Evolutionary conservation across 2,797 vertebrate species (phyloP), one percentile per base, ranked within the genome.

Genomic region (Todus mexicanus): DNA sequence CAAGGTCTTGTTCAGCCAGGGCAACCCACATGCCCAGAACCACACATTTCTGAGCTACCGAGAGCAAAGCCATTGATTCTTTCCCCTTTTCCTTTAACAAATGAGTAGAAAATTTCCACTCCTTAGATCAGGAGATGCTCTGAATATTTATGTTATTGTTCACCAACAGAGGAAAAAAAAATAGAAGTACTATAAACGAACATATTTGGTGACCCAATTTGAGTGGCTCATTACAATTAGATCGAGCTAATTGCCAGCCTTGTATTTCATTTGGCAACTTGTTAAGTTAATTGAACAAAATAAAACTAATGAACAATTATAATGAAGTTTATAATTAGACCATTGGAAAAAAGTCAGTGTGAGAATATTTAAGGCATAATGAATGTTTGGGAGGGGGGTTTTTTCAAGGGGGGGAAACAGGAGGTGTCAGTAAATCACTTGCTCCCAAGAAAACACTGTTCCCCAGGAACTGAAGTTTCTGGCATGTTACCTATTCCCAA

Each of bases 271-370:
- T 96, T 97, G 97, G 96, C 97, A 97, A 97, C 95, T 96, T 97
- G 97, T 96, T 97, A 95, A 96, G 96, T 95, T 98, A 97, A 98
- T 94, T 97, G 97, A 97, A 96, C 92, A 96, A 97, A 97, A 96
- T 95, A 97, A 97, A 97, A 97, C 97, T 97, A 97, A 98, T 96
- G 97, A 97, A 97, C 94, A 97, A 97, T 98, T 96, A 97, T 97
- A 97, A 97, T 97, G 95, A 96, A 96, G 96, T 97, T 98, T 97
- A 96, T 97, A 97, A 97, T 97, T 97, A 97, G 96, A 94, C 94
- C 83, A 93, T 91, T 94, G 89, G 96, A 97, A 96, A 95, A 96
- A 96, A 89, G 86, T 94, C 84, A 72, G 60, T 68, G 38, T 83
- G 93, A 95, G 96, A 97, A 98, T 96, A 96, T 95, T 97, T 96